Evolutionary conservation across 1,140 invertebrate species (phyloP), one percentile per base, ranked within the genome.

Genomic region (Aricia agestis): DNA sequence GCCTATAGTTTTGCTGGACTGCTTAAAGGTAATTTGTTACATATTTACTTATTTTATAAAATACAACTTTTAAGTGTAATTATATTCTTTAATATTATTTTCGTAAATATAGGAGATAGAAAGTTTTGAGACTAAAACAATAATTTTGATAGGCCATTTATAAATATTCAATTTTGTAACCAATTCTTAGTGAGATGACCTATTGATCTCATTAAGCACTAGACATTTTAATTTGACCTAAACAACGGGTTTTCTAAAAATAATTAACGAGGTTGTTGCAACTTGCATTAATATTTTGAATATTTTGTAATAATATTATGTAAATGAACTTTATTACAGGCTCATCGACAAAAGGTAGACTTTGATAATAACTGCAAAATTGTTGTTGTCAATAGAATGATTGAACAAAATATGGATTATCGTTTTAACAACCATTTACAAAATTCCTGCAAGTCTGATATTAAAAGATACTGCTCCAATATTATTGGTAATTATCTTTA

Each of bases 351-450:
- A 82, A 94, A 97, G 76, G 88, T 93, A 18, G 94, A 93, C 25
- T 99, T 98, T 92, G 96, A 98, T 85, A 93, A 95, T 69, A 95
- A 95, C 68, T 99, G 99, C 86, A 95, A 96, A 81, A 92, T 95
- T 67, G 94, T 99, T 13, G 95, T 99, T 3, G 92, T 97, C 9
- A 95, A 96, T 86, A 93, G 98, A 83, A 96, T 99, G 94, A 95
- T 98, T 70, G 97, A 98, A 87, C 97, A 98, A 91, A 98, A 97
- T 85, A 94, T 95, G 63, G 98, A 99, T 91, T 97, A 97, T 80
- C 94, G 98, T 76, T 95, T 99, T 66, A 99, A 99, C 93, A 96
- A 97, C 15, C 93, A 94, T 7, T 92, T 99, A 36, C 95, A 97
- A 84, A 94, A 94, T 78, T 81, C 94, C 1, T 99, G 98, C 86